Evolutionary conservation across 1,140 invertebrate species (phyloP).

Genomic region (Temnothorax nylanderi): DNA sequence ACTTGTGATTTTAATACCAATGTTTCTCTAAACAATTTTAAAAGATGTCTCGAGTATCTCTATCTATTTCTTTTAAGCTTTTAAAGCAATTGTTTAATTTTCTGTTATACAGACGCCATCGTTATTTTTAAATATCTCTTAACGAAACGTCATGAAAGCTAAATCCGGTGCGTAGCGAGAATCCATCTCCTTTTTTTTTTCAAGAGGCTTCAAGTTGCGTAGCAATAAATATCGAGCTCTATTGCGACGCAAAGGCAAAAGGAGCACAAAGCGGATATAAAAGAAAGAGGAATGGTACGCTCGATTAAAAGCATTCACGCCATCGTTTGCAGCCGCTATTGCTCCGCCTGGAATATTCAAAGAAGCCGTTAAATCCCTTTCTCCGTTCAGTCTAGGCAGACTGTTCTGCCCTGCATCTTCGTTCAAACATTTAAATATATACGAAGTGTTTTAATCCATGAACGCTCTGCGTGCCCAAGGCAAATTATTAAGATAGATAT

Average conservation of each 20-base stretch:
- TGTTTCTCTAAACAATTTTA: not conserved
- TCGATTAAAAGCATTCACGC: conserved; percentile 71
- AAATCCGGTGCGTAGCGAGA: not conserved
- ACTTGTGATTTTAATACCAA: not conserved
- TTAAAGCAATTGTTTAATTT: not conserved
- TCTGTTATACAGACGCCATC: not conserved
- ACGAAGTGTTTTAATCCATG: not conserved
- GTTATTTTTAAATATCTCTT: conserved; percentile 6
- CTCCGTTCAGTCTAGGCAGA: not conserved
- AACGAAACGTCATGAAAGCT: conserved; percentile 19
- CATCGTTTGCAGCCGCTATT: conserved; percentile 58
- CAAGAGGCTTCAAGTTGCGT: conserved; percentile 24
- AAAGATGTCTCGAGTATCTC: not conserved
- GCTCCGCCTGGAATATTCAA: conserved; percentile 67
- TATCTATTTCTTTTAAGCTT: not conserved
- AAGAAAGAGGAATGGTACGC: conserved; percentile 54
- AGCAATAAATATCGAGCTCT: conserved; percentile 44
- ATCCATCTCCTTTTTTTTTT: conserved; percentile 36
- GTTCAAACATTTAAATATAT: conserved; percentile 28
- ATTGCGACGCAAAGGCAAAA: conserved; percentile 42
- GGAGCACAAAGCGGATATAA: conserved; percentile 36
- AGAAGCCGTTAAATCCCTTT: conserved; percentile 69
- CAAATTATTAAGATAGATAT: conserved; percentile 42
- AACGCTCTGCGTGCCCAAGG: not conserved
- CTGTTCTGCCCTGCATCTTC: conserved; percentile 38